Evolutionary conservation across 2,797 vertebrate species (phyloP), one percentile per base, ranked within the genome.

Genomic region (Coregonus ussuriensis): DNA sequence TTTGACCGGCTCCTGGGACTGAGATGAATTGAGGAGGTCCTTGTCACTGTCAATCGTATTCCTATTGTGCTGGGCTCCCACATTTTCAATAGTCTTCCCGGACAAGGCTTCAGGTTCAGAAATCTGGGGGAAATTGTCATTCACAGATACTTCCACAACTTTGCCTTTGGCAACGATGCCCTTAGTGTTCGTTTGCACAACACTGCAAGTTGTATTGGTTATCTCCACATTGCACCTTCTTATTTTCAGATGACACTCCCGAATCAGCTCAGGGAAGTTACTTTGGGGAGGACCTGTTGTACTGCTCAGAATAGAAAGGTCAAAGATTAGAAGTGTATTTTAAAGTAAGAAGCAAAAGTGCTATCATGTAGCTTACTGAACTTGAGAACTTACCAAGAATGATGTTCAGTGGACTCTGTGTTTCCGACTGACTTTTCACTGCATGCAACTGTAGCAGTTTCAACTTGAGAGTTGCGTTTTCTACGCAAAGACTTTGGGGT

Each of bases 231-330:
- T 87, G 76, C 91, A 93, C 70, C 90, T 91, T 59, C 90, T 91
- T 31, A 94, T 87, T 31, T 97, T 96, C 65, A 94, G 96, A 9
- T 97, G 96, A 90, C 92, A 91, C 72, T 93, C 93, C 3, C 91
- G 93, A 37, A 93, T 92, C 9, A 93, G 87, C 56, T 94, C 93
- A 53, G 93, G 93, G 75, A 94, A 89, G 21, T 93, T 85, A 53
- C 89, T 91, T 79, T 90, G 88, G 56, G 86, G 74, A 29, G 91
- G 90, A 69, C 31, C 81, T 29, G 91, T 89, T 76, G 69, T 85
- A 78, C 80, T 88, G 85, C 85, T 83, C 74, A 77, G 74, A 79
- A 79, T 74, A 69, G 67, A 77, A 21, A 67, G 9, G 29, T 31
- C 14, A 66, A 66, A 14, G 1, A 66, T 66, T 66, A 66, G 63